Evolutionary conservation across 2,113 vertebrate genomes (phyloP).

Genomic region (Cephalopterus ornatus): DNA sequence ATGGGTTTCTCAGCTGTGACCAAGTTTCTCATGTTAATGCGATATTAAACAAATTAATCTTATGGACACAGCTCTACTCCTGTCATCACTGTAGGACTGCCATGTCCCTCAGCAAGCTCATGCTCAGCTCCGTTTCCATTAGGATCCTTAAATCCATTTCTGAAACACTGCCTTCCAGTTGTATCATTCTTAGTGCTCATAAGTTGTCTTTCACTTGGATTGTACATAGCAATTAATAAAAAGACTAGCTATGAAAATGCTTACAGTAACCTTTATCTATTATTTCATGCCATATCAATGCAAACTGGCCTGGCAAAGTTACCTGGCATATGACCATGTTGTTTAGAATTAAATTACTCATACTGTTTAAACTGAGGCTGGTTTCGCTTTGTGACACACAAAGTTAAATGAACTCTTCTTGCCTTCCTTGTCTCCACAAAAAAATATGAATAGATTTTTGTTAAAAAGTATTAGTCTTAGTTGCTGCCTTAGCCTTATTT

Average conservation of each 20-base stretch:
- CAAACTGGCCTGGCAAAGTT: neutral
- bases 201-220: neutral
- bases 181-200: neutral
- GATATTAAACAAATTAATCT: slow-evolving; percentile 6
- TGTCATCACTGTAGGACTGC: neutral
- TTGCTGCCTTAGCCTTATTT: neutral
- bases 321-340: neutral
- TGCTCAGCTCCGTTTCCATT: neutral
- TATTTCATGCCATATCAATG: neutral
- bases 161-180: neutral
- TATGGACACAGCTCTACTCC: neutral
- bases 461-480: neutral
- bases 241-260: neutral
- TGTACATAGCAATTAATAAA: neutral
- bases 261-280: neutral
- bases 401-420: neutral
- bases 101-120: neutral
- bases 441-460: neutral
- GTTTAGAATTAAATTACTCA: neutral
- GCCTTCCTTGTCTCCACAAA: neutral
- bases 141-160: neutral
- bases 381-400: neutral
- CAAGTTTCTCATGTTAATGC: neutral
- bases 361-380: neutral
- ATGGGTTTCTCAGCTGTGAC: neutral